Conservation (phyloP, 2,888 invertebrate genomes). For the Amaurobius ferox region DNA sequence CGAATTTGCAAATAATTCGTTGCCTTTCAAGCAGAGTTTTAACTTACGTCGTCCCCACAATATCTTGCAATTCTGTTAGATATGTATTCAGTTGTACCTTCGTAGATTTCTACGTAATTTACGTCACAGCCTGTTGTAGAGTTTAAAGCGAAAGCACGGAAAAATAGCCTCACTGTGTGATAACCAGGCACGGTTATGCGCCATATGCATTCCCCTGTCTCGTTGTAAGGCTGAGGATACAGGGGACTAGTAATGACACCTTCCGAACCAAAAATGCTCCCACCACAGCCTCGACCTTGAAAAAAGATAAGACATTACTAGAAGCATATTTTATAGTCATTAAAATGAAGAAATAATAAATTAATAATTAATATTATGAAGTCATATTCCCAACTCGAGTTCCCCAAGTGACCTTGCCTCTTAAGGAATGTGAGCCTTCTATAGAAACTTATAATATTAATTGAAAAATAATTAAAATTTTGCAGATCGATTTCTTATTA, state of each 20-base stretch:
- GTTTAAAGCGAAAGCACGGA: slow-evolving; percentile 76
- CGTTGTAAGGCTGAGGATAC: slow-evolving; percentile 82
- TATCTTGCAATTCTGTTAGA: slow-evolving; percentile 63
- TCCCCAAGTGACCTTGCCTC: no score
- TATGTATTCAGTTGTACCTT: slow-evolving; percentile 76
- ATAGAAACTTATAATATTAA: no score
- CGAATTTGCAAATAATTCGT: no score
- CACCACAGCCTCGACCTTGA: slow-evolving; percentile 79
- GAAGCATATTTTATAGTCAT: neutral
- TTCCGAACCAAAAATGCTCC: slow-evolving; percentile 81
- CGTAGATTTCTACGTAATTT: slow-evolving; percentile 83
- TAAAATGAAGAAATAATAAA: no score
- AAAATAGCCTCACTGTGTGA: slow-evolving; percentile 80
- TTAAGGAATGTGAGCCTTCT: no score
- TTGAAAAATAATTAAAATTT: no score
- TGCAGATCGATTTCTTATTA: no score
- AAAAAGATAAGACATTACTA: neutral
- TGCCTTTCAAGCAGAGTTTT: no score
- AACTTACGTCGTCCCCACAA: no score
- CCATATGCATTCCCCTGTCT: slow-evolving; percentile 82
- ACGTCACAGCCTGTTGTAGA: slow-evolving; percentile 81
- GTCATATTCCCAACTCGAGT: no score
- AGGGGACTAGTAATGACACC: slow-evolving; percentile 85
- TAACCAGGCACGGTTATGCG: slow-evolving; percentile 82
- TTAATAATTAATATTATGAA: no score